Percentiles rank a stretch among this genome's conserved stretches.
Conservation (phyloP, 2,797 vertebrate genomes). For the Selene dorsalis region DNA sequence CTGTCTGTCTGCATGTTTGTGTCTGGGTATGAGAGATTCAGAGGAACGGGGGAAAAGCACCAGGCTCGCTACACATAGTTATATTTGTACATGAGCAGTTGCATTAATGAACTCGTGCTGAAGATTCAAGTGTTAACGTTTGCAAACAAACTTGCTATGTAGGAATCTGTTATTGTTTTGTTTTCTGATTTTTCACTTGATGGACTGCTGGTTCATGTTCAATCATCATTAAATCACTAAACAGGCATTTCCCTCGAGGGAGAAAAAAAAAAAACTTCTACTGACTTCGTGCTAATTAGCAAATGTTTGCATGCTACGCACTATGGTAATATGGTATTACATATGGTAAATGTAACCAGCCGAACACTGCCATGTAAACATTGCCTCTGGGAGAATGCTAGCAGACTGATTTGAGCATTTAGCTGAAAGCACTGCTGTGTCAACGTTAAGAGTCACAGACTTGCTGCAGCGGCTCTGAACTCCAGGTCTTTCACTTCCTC, state of each 20-base stretch:
- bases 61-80: conserved; percentile 1
- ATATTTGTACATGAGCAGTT: conserved; percentile 16
- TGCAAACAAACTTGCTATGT: conserved; percentile 3
- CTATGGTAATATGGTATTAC: neutral
- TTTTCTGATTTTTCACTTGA: conserved; percentile 11
- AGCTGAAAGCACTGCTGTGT: neutral
- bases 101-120: conserved; percentile 15
- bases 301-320: neutral
- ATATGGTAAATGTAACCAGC: neutral
- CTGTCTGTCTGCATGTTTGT: conserved; percentile 12
- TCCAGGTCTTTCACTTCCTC: neutral
- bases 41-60: conserved; percentile 11
- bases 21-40: neutral
- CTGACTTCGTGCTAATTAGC: neutral
- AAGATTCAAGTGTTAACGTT: conserved; percentile 5
- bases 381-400: neutral
- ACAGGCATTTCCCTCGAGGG: neutral
- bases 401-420: neutral
- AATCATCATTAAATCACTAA: neutral
- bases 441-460: neutral
- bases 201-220: neutral
- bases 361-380: neutral
- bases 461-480: neutral
- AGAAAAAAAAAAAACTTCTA: neutral
- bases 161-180: neutral